Base-by-base conservation (phyloP, 2,113 vertebrate genomes). In the Prinia subflava region DNA sequence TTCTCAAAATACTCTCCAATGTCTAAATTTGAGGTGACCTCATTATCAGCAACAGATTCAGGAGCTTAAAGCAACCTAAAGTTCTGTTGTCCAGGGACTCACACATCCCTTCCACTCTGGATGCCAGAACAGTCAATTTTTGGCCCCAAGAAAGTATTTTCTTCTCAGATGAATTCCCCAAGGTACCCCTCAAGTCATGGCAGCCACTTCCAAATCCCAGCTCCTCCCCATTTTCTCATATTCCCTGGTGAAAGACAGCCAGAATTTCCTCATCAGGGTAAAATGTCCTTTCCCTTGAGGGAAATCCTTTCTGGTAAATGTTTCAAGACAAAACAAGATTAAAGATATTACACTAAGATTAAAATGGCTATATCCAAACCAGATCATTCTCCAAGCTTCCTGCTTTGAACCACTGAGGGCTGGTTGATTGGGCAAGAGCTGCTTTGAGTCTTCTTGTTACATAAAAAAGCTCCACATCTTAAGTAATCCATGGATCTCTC, bases 291-390 rank as follows among this genome's bases (percentile, higher is more conserved):
- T 89, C 80, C 57, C 75, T 91, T 85, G 59, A 93, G 70, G 59
- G 59, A 94, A 89, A 80, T 39, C 59, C 37, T 31, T 92, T 95
- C 82, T 94, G 85, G 81, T 89, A 93, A 95, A 88, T 44, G 55
- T 83, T 95, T 92, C 67, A 90, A 90, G 78, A 85, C 49, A 69
- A 76, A 92, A 57, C 74, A 94, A 84, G 73, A 95, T 78, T 62
- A 70, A 95, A 89, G 83, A 92, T 87, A 71, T 83, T 83, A 62
- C 35, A 74, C 30, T 19, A 37, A 89, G 78, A 86, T 63, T 90
- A 85, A 85, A 91, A 73, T 16, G 17, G 19, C 49, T 91, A 42
- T 62, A 85, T 80, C 35, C 84, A 90, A 83, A 82, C 20, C 50
- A 88, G 81, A 87, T 42, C 56, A 50, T 60, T 57, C 79, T 86